These are phyloP conservation scores for Lerista edwardsae DNA, from an alignment of 2,797 vertebrate genomes.

Conservation along the genomic window DNA sequence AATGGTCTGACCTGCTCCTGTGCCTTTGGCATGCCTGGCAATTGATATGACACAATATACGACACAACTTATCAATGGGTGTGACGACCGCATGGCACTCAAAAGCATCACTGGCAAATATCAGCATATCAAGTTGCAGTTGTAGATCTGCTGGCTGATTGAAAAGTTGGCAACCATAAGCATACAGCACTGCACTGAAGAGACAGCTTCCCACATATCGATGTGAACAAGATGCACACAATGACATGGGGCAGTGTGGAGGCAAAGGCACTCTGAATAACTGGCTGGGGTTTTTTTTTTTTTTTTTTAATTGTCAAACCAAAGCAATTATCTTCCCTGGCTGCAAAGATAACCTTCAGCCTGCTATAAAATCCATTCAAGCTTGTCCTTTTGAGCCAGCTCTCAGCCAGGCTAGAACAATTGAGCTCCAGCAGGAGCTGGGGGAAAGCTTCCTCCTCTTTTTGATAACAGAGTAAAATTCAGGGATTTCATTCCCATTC, in stretches of 20 bases:
- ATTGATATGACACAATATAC: no score
- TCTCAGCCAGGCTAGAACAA: background rate
- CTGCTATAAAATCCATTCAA: background rate
- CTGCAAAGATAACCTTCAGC: conserved; percentile 19
- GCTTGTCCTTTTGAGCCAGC: background rate
- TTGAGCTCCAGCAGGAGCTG: background rate
- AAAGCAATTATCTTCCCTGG: background rate
- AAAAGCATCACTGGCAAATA: background rate
- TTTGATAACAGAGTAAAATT: background rate
- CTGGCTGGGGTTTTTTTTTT: background rate
- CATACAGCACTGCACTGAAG: background rate
- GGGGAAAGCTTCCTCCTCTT: background rate
- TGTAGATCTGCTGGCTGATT: background rate
- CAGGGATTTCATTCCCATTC: background rate
- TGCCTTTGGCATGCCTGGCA: background rate
- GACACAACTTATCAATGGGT: background rate
- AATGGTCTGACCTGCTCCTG: background rate
- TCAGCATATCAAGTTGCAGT: background rate
- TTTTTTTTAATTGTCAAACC: background rate
- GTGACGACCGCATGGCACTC: background rate
- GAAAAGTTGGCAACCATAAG: background rate
- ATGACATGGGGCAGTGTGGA: background rate
- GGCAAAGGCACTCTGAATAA: background rate
- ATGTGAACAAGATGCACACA: background rate
- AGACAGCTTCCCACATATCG: background rate